These are phyloP conservation scores for Coregonus suidteri DNA, from an alignment of 2,797 vertebrate species.

Conservation along the genomic window DNA sequence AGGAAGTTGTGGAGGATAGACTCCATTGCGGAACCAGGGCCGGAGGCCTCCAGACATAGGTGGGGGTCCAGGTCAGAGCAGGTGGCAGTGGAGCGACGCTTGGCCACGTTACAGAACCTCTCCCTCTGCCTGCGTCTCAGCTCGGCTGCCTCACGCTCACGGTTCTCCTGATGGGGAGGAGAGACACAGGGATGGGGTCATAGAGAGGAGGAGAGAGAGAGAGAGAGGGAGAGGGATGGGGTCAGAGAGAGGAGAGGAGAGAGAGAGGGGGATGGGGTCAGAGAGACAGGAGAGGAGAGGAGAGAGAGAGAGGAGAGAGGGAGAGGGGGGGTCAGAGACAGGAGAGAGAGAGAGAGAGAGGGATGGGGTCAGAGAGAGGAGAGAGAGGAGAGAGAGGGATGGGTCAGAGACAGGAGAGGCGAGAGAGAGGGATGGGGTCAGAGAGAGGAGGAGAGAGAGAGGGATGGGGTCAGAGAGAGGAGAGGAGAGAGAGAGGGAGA, in stretches of 20 bases:
- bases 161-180: conserved; percentile 67
- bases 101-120: conserved; percentile 42
- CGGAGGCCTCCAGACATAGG: conserved; percentile 19
- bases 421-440: too few relatives aligned
- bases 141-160: conserved; percentile 67
- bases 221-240: not conserved
- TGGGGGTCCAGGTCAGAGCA: conserved; percentile 47
- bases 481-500: too few relatives aligned
- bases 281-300: too few relatives aligned
- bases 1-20: conserved; percentile 71
- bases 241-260: not conserved
- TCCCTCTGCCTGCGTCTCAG: conserved; percentile 59
- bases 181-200: not conserved
- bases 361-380: too few relatives aligned
- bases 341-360: too few relatives aligned
- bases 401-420: too few relatives aligned
- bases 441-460: too few relatives aligned
- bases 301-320: too few relatives aligned
- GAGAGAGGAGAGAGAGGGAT: too few relatives aligned
- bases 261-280: not conserved
- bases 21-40: conserved; percentile 59
- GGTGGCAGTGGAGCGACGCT: conserved; percentile 58
- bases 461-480: too few relatives aligned
- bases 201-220: not conserved
- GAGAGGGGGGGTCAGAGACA: too few relatives aligned